Percentiles rank a stretch among this genome's conserved stretches.
These are phyloP conservation scores for Dolichotis patagonum DNA, from an alignment of 2,113 vertebrate species.

Conservation along the genomic window DNA sequence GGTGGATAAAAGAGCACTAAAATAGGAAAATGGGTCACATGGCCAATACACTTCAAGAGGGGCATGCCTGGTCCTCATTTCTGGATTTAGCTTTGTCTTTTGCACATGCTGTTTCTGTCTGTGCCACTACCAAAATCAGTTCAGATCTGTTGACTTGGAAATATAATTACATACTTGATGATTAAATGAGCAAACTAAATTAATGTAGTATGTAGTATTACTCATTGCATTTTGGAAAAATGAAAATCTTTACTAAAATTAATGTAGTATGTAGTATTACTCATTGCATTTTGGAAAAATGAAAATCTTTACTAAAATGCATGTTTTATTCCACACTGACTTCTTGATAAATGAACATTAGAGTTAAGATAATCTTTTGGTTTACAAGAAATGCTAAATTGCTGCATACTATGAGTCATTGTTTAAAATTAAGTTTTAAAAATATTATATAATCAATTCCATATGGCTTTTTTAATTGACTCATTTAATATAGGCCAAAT, in stretches of 20 bases:
- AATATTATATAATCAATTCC: slow-evolving; percentile 24
- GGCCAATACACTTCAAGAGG: not conserved
- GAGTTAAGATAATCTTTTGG: slow-evolving; percentile 24
- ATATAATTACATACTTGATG: slow-evolving; percentile 45
- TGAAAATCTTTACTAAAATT: slow-evolving; percentile 56
- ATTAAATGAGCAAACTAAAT: slow-evolving; percentile 60
- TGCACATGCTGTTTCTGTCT: not conserved
- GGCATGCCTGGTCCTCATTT: not conserved
- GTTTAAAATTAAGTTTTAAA: slow-evolving; percentile 33
- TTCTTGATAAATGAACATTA: slow-evolving; percentile 36
- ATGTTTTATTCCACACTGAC: not conserved
- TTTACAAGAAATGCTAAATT: slow-evolving; percentile 9
- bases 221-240: slow-evolving; percentile 11
- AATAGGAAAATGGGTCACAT: not conserved
- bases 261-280: not conserved
- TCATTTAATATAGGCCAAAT: slow-evolving; percentile 41
- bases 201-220: not conserved
- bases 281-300: slow-evolving; percentile 23
- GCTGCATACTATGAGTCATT: not conserved
- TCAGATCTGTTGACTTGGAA: slow-evolving; percentile 34
- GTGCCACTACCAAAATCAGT: not conserved
- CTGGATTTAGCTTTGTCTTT: slow-evolving; percentile 22
- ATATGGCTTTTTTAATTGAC: not conserved
- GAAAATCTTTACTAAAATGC: slow-evolving; percentile 48
- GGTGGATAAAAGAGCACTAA: not conserved